Percentiles rank a stretch among this genome's conserved stretches.
Conservation (phyloP, 2,113 vertebrate genomes). For the Lipophrys pholis region DNA sequence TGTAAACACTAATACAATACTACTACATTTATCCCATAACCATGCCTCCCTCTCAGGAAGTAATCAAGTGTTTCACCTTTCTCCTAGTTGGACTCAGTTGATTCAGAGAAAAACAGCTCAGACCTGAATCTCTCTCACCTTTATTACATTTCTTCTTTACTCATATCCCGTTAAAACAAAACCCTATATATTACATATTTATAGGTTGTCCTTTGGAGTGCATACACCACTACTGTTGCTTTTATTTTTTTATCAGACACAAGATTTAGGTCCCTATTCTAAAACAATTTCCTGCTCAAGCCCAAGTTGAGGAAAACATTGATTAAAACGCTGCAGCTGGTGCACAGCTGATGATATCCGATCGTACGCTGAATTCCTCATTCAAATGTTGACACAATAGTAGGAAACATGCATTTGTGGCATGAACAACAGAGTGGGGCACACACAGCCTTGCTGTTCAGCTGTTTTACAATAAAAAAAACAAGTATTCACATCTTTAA, state of each 20-base stretch:
- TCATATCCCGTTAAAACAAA: background rate
- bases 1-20: conserved; percentile 70
- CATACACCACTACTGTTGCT: background rate
- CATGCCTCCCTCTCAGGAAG: conserved; percentile 53
- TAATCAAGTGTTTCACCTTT: conserved; percentile 58
- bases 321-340: background rate
- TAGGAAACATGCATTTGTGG: too few species aligned
- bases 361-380: background rate
- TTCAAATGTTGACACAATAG: too few species aligned
- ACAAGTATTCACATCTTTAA: too few species aligned
- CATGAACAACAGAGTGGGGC: too few species aligned
- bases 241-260: background rate
- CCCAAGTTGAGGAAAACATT: background rate
- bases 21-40: conserved; percentile 54
- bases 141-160: background rate
- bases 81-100: conserved; percentile 14
- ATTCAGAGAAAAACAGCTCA: background rate
- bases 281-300: conserved; percentile 1
- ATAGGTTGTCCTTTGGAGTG: background rate
- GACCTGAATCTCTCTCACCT: conserved; percentile 14
- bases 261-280: background rate
- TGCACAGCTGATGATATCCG: background rate
- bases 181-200: background rate
- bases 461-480: too few species aligned
- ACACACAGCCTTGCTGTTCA: too few species aligned